Conservation (phyloP, 2,888 invertebrate genomes). For the Vanessa cardui region DNA sequence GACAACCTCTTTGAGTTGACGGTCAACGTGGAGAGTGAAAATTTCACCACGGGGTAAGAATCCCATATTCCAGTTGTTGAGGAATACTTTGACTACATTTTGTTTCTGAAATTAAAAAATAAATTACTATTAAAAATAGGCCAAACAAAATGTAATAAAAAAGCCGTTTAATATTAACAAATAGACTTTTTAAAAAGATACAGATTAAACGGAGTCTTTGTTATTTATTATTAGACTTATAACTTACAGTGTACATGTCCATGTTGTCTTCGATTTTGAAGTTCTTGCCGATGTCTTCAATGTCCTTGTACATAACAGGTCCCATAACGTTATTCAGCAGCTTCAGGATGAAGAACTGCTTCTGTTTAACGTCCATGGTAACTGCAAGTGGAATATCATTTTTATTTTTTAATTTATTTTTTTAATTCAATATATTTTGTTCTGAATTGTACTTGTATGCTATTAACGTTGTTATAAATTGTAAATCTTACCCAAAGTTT, state of each 20-base stretch:
- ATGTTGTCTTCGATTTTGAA: conserved; percentile 71
- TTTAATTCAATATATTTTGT: not conserved
- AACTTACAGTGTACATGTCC: conserved; percentile 63
- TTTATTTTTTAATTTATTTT: not conserved
- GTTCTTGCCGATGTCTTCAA: conserved; percentile 66
- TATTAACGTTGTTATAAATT: not conserved
- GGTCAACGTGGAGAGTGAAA: conserved; percentile 76
- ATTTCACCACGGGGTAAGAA: conserved; percentile 81
- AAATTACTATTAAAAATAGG: conserved; percentile 14
- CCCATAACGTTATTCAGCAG: conserved; percentile 79
- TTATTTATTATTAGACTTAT: not conserved
- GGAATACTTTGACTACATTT: conserved; percentile 83
- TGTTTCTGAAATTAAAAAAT: conserved; percentile 70
- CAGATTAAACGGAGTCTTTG: too few species aligned
- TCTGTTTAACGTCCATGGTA: conserved; percentile 66
- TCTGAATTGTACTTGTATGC: not conserved
- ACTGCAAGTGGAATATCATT: conserved; percentile 53
- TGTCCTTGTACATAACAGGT: conserved; percentile 73
- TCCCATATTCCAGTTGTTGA: conserved; percentile 78
- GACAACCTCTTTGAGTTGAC: conserved; percentile 77
- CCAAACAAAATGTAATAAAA: not conserved
- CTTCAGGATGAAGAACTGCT: conserved; percentile 76
- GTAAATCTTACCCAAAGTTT: conserved; percentile 54
- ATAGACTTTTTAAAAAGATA: too few species aligned
- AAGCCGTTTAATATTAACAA: too few species aligned